Conservation (phyloP, 2,113 vertebrate species). For the Sceloporus tristichus region DNA sequence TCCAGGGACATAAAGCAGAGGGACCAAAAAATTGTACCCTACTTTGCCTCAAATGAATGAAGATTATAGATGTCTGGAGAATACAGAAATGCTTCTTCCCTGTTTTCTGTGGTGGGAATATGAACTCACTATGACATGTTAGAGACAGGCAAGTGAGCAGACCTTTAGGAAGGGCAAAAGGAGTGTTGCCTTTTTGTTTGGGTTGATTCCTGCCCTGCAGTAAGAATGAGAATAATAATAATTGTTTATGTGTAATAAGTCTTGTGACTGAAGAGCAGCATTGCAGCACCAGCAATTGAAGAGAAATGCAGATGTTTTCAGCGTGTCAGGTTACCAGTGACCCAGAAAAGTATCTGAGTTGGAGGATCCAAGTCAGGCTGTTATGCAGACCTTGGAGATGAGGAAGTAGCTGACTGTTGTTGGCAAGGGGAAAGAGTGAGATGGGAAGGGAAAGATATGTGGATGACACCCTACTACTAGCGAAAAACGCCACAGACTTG, state of each 20-base stretch:
- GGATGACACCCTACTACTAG: too few relatives aligned
- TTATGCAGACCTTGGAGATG: not conserved
- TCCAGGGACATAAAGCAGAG: not conserved
- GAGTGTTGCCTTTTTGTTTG: not conserved
- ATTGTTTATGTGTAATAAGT: conserved; percentile 7
- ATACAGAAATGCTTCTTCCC: not conserved
- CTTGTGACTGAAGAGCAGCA: not conserved
- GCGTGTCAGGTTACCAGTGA: conserved; percentile 26
- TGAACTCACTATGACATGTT: not conserved
- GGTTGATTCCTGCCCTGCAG: not conserved
- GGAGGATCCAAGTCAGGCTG: not conserved
- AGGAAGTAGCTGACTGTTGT: not conserved
- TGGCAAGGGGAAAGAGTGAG: conserved; percentile 2
- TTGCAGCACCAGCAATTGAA: not conserved
- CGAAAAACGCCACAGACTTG: too few relatives aligned
- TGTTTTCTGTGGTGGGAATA: not conserved
- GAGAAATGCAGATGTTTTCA: conserved; percentile 27
- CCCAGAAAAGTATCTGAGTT: not conserved
- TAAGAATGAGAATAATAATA: not conserved
- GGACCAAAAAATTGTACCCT: conserved; percentile 20
- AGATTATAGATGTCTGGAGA: conserved; percentile 31
- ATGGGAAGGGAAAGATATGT: too few relatives aligned
- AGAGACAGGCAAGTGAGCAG: not conserved
- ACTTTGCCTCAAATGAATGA: conserved; percentile 24
- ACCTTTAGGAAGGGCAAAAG: not conserved